Percentiles rank a stretch among this genome's conserved stretches.
Evolutionary conservation across 2,797 vertebrate genomes (phyloP).

Genomic region (Sebastes melanostomus): DNA sequence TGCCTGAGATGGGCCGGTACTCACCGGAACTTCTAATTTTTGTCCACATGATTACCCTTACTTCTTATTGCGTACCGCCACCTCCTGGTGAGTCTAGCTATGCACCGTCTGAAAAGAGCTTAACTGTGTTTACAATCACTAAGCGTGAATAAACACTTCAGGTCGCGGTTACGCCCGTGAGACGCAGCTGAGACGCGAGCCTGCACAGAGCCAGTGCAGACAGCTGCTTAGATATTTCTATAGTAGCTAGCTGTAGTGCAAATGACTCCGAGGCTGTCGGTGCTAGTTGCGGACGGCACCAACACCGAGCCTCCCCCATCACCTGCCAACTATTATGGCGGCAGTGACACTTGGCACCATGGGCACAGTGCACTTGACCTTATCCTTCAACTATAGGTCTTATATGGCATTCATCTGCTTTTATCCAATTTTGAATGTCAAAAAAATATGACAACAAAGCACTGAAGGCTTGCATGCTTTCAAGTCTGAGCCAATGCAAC

Average conservation of each 20-base stretch:
- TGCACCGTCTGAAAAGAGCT: not conserved
- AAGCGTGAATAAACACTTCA: not conserved
- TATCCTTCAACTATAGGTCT: not conserved
- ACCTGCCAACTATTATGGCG: not conserved
- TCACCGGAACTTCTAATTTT: not conserved
- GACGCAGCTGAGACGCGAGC: not conserved
- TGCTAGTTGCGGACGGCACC: not conserved
- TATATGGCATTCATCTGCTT: not conserved
- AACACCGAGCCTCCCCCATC: not conserved
- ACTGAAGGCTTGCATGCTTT: not conserved
- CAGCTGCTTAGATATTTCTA: not conserved
- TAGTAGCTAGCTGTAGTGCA: not conserved
- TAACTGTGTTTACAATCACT: not conserved
- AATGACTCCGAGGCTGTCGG: not conserved
- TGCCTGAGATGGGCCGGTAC: not conserved
- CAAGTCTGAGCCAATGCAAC: not conserved
- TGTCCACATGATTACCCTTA: not conserved
- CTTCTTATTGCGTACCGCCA: not conserved
- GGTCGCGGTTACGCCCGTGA: not conserved
- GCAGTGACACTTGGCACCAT: not conserved
- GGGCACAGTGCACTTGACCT: not conserved
- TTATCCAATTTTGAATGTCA: not conserved
- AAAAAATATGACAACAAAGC: not conserved
- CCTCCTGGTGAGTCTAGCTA: not conserved
- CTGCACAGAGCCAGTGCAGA: not conserved